Conservation (phyloP, 2,113 vertebrate species). For the Aegotheles bennettii region DNA sequence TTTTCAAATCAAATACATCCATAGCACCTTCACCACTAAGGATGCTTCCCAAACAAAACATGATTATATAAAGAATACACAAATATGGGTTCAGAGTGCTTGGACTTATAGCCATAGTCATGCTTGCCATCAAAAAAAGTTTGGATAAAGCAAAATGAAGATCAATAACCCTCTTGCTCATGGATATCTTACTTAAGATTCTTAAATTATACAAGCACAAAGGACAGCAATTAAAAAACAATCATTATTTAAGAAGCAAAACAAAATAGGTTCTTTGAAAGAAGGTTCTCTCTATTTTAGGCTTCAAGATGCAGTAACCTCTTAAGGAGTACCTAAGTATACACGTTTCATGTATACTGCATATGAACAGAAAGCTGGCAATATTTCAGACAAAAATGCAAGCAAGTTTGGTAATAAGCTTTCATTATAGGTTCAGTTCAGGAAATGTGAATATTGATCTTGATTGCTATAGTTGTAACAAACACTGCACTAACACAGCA, state of each 20-base stretch:
- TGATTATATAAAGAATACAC: neutral
- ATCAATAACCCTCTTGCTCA: neutral
- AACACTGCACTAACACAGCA: neutral
- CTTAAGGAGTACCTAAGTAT: neutral
- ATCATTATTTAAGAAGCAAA: neutral
- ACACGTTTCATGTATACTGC: accelerated
- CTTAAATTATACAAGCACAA: neutral
- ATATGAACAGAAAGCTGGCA: neutral
- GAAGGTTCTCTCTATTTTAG: neutral
- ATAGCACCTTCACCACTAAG: neutral
- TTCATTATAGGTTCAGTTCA: neutral
- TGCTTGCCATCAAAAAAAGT: neutral
- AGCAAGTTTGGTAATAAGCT: neutral
- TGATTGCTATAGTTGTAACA: neutral
- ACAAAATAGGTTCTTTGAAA: neutral
- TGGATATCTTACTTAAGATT: neutral
- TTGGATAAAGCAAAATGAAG: neutral
- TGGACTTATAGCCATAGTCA: neutral
- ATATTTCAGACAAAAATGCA: neutral
- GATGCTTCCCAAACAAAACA: neutral
- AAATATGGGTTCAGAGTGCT: neutral
- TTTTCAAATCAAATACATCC: neutral
- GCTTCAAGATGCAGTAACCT: neutral
- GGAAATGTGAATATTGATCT: neutral
- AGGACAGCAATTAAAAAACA: neutral